These are phyloP conservation scores for Ladona fulva DNA, from an alignment of 1,140 invertebrate genomes.

Conservation along the genomic window DNA sequence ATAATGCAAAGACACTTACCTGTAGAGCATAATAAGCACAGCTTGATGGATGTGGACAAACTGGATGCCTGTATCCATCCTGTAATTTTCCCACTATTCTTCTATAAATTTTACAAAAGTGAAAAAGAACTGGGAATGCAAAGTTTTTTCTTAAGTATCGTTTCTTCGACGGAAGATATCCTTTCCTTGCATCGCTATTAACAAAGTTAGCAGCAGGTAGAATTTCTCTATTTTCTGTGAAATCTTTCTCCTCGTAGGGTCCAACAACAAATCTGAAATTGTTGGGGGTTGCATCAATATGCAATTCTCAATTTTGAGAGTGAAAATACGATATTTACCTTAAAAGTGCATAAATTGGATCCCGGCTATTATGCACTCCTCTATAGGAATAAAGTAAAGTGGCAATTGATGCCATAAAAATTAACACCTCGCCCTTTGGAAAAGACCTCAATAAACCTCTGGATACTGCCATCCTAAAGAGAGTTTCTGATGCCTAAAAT, in stretches of 20 bases:
- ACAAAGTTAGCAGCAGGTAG: neutral
- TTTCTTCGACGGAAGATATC: neutral
- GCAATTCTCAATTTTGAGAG: neutral
- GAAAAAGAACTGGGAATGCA: neutral
- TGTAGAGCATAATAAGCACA: constrained; percentile 47
- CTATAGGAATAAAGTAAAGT: constrained; percentile 50
- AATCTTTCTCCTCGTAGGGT: constrained; percentile 42
- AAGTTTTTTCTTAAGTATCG: neutral
- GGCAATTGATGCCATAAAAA: constrained; percentile 51
- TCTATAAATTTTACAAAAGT: constrained; percentile 36
- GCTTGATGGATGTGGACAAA: constrained; percentile 52
- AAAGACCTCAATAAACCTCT: constrained; percentile 51
- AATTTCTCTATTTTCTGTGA: constrained; percentile 18
- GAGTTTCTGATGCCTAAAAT: constrained; percentile 59
- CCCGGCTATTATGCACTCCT: constrained; percentile 38
- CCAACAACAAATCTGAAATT: constrained; percentile 48
- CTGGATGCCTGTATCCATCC: constrained; percentile 38
- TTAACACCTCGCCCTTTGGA: constrained; percentile 53
- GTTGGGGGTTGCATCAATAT: neutral
- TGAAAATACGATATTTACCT: constrained; percentile 34
- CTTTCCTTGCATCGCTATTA: neutral
- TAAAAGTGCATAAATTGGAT: constrained; percentile 55
- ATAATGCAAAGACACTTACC: constrained; percentile 30
- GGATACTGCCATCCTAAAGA: constrained; percentile 61
- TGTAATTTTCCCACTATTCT: constrained; percentile 41